Percentiles rank a stretch among this genome's conserved stretches.
These are phyloP conservation scores for Tauraco erythrolophus DNA, from an alignment of 2,113 vertebrate species.

Conservation along the genomic window DNA sequence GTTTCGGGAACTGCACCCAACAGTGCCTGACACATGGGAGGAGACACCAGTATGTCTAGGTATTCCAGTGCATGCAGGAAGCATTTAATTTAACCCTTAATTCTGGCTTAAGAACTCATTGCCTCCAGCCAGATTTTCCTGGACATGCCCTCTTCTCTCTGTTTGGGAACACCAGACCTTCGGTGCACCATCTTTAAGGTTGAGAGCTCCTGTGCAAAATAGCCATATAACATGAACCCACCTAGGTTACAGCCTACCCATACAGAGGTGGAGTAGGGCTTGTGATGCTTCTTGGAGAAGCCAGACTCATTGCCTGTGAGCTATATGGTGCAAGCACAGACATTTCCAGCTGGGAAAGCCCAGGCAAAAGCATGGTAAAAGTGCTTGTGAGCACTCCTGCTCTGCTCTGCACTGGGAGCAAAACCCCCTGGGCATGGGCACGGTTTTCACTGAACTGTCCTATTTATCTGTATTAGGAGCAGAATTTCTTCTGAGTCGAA, in stretches of 20 bases:
- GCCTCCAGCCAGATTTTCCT: background rate
- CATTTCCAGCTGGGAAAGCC: background rate
- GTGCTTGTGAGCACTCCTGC: background rate
- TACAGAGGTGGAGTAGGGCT: background rate
- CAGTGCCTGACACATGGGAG: fast-evolving
- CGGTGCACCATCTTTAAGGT: background rate
- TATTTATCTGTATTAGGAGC: background rate
- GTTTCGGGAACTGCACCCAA: background rate
- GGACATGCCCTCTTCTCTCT: background rate
- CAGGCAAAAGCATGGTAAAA: fast-evolving
- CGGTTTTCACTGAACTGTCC: background rate
- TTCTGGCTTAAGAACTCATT: background rate
- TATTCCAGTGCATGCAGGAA: background rate
- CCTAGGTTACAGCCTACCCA: background rate
- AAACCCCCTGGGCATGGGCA: background rate
- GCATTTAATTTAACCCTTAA: background rate
- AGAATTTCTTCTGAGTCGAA: background rate
- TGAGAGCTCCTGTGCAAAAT: background rate
- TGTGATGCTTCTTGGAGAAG: background rate
- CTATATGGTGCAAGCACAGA: background rate
- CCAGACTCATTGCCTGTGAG: background rate
- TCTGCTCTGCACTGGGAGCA: background rate
- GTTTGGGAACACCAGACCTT: background rate
- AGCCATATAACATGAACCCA: background rate
- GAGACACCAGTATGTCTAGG: background rate